phyloP scores from a whole-genome alignment of 2,888 invertebrate genomes.

The Lutraria lutraria region DNA sequence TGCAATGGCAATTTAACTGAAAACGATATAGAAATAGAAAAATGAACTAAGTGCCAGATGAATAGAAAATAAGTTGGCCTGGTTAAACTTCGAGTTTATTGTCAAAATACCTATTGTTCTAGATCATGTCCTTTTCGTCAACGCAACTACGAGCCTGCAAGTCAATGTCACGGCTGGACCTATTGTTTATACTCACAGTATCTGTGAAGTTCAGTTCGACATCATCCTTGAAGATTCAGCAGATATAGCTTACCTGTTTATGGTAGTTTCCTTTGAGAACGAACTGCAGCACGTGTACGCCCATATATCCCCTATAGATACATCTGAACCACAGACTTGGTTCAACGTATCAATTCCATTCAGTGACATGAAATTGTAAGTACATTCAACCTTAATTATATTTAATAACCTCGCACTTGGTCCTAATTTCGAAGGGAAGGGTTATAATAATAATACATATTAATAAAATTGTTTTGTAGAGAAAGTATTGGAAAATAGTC shows the following conservation, averaged over 20 bases:
- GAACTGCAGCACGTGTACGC: background rate
- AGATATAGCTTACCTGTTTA: background rate
- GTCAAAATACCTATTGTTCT: background rate
- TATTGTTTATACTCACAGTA: background rate
- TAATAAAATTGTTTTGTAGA: no score
- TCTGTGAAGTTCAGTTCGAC: constrained; percentile 19
- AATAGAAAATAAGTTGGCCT: no score
- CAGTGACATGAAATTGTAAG: background rate
- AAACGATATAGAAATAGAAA: no score
- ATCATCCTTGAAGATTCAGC: background rate
- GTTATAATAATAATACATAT: no score
- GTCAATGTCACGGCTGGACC: constrained; percentile 22
- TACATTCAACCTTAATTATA: background rate
- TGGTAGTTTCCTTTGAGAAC: background rate
- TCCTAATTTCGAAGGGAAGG: no score
- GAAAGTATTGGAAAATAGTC: no score
- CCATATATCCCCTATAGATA: background rate
- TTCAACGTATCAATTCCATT: background rate
- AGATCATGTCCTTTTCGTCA: background rate
- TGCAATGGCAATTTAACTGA: no score
- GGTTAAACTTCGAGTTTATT: no score
- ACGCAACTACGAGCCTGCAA: background rate
- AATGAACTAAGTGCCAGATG: no score
- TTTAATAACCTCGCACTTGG: no score
- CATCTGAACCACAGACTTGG: background rate